Evolutionary conservation across 1,140 invertebrate species (phyloP).

Genomic region (Drosophila lini): DNA sequence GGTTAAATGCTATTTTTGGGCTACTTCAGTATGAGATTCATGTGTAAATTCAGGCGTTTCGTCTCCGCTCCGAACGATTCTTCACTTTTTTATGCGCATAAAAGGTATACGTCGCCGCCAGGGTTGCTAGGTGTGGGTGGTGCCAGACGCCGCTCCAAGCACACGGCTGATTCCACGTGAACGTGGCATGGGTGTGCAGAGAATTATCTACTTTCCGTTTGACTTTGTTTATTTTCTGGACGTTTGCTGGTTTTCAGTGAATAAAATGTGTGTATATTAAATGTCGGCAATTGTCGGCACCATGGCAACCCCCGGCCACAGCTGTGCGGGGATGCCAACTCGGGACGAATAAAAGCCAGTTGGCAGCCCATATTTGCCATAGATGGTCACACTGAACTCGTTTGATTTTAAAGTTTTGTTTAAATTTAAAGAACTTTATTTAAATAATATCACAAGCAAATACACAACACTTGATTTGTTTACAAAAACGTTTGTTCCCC

Average conservation of each 20-base stretch:
- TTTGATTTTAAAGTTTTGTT: neutral
- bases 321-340: constrained; percentile 15
- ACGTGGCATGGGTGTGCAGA: neutral
- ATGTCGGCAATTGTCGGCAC: neutral
- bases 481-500: constrained; percentile 36
- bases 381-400: constrained; percentile 41
- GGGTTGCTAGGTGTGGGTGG: constrained; percentile 36
- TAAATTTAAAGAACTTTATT: constrained; percentile 59
- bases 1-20: constrained; percentile 44
- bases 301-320: constrained; percentile 43
- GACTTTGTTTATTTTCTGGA: neutral
- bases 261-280: constrained; percentile 44
- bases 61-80: constrained; percentile 32
- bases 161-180: neutral
- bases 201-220: neutral
- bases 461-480: constrained; percentile 40
- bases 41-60: constrained; percentile 49
- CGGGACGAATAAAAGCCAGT: neutral
- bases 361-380: neutral
- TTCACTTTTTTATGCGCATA: constrained; percentile 52
- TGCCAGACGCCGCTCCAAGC: constrained; percentile 7
- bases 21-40: constrained; percentile 62
- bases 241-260: constrained; percentile 29
- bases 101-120: constrained; percentile 57
- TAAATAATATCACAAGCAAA: constrained; percentile 69